Percentiles rank a stretch among this genome's conserved stretches.
Evolutionary conservation across 2,797 vertebrate species (phyloP).

Genomic region (Pantherophis alleghaniensis): DNA sequence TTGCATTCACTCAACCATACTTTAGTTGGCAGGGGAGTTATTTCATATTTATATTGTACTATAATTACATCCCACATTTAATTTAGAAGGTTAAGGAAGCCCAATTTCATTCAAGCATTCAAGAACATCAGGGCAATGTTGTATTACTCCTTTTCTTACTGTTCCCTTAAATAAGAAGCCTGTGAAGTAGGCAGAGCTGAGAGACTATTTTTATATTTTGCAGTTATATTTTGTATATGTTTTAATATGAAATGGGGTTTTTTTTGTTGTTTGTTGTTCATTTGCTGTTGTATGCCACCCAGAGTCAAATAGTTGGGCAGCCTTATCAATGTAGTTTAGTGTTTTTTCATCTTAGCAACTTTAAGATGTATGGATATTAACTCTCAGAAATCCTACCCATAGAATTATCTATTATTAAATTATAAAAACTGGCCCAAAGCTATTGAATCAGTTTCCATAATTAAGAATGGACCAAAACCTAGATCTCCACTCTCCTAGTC

Average conservation of each 20-base stretch:
- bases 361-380: not conserved
- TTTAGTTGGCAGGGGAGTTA: not conserved
- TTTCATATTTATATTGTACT: not conserved
- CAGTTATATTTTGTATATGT: not conserved
- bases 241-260: not conserved
- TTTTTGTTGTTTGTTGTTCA: not conserved
- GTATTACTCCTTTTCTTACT: not conserved
- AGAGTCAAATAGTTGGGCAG: not conserved
- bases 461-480: not conserved
- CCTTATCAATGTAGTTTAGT: not conserved
- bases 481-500: not conserved
- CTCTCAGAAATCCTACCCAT: not conserved
- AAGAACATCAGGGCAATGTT: not conserved
- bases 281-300: not conserved
- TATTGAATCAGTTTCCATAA: not conserved
- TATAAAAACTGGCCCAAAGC: not conserved
- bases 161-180: not conserved
- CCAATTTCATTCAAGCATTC: not conserved
- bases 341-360: not conserved
- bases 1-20: not conserved
- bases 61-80: not conserved
- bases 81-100: not conserved
- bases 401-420: not conserved
- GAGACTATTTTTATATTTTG: not conserved
- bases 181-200: not conserved